Conservation (phyloP, 2,888 invertebrate genomes). For the Pseudococcus viburni region DNA sequence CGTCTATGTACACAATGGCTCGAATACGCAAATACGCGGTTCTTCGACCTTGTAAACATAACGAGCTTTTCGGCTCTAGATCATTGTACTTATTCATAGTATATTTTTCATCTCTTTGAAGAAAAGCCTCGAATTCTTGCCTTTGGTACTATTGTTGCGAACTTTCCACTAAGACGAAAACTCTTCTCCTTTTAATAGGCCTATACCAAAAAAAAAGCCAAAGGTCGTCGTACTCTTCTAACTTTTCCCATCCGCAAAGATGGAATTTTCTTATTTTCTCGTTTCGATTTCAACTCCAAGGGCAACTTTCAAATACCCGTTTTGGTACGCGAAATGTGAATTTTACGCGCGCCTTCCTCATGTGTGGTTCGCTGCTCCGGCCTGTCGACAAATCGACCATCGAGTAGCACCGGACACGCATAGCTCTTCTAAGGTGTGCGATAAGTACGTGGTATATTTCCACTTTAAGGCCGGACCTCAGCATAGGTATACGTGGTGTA, state of each 20-base stretch:
- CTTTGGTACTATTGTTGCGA: background rate
- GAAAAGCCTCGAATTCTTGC: background rate
- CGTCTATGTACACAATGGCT: no score
- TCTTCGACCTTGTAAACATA: background rate
- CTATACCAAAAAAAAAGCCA: background rate
- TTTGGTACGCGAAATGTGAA: conserved; percentile 22
- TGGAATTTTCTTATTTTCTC: background rate
- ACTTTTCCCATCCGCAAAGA: background rate
- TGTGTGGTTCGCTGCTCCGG: background rate
- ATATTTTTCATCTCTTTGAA: background rate
- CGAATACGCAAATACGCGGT: background rate
- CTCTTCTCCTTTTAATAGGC: background rate
- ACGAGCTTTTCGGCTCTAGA: background rate
- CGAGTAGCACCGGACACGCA: background rate
- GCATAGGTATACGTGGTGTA: background rate
- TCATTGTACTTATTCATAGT: background rate
- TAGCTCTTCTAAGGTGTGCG: background rate
- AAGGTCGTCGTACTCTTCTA: background rate
- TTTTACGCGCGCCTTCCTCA: background rate
- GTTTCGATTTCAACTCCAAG: background rate
- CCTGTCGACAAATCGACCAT: no score
- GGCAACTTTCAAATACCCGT: conserved; percentile 7
- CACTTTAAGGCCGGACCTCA: background rate
- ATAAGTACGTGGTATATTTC: background rate
- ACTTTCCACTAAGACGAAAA: no score